These are phyloP conservation scores for Zeuzera pyrina DNA, from an alignment of 2,888 invertebrate species.

Conservation along the genomic window DNA sequence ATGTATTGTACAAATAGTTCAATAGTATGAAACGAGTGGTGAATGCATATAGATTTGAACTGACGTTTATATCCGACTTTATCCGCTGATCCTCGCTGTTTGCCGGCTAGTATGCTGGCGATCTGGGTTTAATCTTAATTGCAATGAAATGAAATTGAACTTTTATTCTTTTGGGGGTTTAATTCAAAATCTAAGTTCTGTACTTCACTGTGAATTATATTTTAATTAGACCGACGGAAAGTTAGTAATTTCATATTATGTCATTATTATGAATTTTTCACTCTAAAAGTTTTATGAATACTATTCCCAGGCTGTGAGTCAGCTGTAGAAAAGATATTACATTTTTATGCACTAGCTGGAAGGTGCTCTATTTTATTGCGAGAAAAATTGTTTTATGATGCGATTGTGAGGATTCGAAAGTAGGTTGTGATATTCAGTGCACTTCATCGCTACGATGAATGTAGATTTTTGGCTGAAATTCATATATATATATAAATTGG, in stretches of 20 bases:
- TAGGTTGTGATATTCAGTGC: slow-evolving; percentile 12
- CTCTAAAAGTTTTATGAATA: slow-evolving; percentile 24
- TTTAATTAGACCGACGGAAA: too few species aligned
- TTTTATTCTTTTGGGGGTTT: slow-evolving; percentile 18
- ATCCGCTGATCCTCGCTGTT: slow-evolving; percentile 37
- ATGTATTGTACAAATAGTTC: slow-evolving; percentile 23
- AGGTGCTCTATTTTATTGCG: slow-evolving; percentile 24
- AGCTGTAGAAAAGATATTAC: slow-evolving; percentile 33
- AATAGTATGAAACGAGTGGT: slow-evolving; percentile 39
- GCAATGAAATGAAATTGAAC: slow-evolving; percentile 49
- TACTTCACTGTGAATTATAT: too few species aligned
- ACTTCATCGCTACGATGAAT: too few species aligned
- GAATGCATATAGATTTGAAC: slow-evolving; percentile 28
- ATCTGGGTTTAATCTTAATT: slow-evolving; percentile 53
- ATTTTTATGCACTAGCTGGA: slow-evolving; percentile 27
- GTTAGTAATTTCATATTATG: too few species aligned
- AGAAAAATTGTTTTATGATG: slow-evolving; percentile 20
- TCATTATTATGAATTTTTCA: slow-evolving; percentile 11
- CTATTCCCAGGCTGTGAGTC: slow-evolving; percentile 21
- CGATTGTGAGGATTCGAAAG: slow-evolving; percentile 11
- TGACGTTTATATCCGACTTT: slow-evolving; percentile 33
- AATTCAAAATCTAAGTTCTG: slow-evolving; percentile 11
- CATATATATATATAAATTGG: too few species aligned
- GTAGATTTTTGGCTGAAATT: slow-evolving; percentile 8
- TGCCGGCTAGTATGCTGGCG: slow-evolving; percentile 52